Conservation (phyloP, 2,113 vertebrate species). For the Aegotheles bennettii region DNA sequence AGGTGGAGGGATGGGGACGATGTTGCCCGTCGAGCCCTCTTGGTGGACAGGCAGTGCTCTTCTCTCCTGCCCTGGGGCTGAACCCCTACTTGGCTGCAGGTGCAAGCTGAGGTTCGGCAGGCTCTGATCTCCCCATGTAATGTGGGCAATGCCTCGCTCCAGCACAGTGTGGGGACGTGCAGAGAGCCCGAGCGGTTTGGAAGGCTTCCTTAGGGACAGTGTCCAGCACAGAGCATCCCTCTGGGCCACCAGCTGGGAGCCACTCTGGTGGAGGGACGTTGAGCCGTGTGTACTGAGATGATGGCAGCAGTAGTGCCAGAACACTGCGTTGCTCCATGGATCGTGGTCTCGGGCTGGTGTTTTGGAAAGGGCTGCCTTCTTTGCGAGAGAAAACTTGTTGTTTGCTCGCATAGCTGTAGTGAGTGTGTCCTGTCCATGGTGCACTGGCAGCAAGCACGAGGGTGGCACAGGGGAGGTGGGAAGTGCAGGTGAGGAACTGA, state of each 20-base stretch:
- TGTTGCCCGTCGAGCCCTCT: neutral
- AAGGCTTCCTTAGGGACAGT: neutral
- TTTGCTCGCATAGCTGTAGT: neutral
- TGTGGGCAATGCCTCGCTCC: neutral
- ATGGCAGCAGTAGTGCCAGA: neutral
- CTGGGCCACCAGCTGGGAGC: neutral
- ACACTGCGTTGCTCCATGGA: neutral
- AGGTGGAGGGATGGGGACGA: neutral
- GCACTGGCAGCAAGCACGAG: neutral
- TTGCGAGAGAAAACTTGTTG: neutral
- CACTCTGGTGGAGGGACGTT: neutral
- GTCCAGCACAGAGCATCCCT: neutral
- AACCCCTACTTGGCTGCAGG: neutral
- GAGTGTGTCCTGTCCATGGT: neutral
- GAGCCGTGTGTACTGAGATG: neutral
- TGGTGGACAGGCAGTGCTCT: neutral
- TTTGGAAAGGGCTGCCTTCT: neutral
- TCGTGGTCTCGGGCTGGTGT: neutral
- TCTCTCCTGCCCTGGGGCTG: neutral
- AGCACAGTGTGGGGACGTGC: neutral
- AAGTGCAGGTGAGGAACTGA: neutral
- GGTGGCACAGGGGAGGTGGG: neutral
- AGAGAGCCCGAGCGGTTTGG: neutral
- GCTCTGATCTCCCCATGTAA: neutral
- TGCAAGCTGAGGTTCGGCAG: neutral